Conservation (phyloP, 53 echinoderm and acorn worm genomes). For the Crossaster papposus region DNA sequence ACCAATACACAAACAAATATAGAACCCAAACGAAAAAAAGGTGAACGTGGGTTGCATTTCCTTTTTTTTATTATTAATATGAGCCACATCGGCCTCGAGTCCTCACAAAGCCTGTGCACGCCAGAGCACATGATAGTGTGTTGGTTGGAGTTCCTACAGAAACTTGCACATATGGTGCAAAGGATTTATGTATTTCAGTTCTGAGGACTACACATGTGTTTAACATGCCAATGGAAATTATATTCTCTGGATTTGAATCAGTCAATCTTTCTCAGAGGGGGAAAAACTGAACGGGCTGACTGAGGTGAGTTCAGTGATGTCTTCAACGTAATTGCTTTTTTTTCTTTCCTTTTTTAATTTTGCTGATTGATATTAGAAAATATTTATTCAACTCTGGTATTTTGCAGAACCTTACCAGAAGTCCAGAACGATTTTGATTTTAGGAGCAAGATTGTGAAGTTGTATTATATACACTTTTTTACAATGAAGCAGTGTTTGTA, state of each 20-base stretch:
- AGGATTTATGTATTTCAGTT: neutral
- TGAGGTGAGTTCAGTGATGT: neutral
- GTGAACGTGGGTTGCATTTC: neutral
- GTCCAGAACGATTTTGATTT: too few species aligned
- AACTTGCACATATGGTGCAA: conserved; percentile 1
- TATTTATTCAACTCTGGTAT: too few species aligned
- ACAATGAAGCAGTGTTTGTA: too few species aligned
- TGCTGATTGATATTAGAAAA: too few species aligned
- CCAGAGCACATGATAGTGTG: neutral
- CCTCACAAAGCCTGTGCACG: neutral
- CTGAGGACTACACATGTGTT: neutral
- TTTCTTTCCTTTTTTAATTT: too few species aligned
- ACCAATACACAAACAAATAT: neutral
- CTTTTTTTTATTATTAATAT: conserved; percentile 5
- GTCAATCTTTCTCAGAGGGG: neutral
- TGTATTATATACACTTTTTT: too few species aligned
- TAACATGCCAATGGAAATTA: neutral
- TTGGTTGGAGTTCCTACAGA: neutral
- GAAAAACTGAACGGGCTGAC: neutral
- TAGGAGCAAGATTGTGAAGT: too few species aligned
- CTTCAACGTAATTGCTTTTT: neutral
- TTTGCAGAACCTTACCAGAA: too few species aligned
- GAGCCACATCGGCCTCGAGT: neutral
- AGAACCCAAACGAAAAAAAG: neutral
- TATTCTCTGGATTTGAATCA: neutral